Conservation (phyloP, 2,888 invertebrate species). For the Drosophila nigricruria region DNA sequence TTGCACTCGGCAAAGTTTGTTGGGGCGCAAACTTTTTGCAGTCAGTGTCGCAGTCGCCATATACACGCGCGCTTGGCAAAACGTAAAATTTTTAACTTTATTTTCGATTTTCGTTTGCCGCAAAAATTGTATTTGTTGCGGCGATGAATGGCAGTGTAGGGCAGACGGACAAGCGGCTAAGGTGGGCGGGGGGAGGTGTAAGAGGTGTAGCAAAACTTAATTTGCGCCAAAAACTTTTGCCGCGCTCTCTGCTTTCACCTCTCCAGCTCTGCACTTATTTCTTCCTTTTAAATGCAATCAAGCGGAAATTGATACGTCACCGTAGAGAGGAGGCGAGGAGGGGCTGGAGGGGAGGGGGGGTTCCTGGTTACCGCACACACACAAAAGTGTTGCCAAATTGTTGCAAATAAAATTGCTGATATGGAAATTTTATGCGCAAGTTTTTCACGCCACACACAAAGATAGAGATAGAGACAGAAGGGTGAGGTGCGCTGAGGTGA, state of each 20-base stretch:
- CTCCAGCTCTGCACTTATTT: conserved; percentile 10
- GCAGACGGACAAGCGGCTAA: neutral
- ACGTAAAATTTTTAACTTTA: conserved; percentile 77
- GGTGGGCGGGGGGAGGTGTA: neutral
- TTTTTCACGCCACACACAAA: conserved; percentile 50
- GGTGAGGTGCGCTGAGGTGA: conserved; percentile 2
- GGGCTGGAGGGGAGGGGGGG: no score
- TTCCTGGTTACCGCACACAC: conserved; percentile 12
- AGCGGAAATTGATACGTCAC: conserved; percentile 80
- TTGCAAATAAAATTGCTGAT: conserved; percentile 80
- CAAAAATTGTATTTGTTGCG: conserved; percentile 77
- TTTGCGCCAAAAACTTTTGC: conserved; percentile 71
- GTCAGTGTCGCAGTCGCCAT: conserved; percentile 51
- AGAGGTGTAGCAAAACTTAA: conserved; percentile 63
- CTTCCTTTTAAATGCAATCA: conserved; percentile 72
- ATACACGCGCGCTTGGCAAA: conserved; percentile 46
- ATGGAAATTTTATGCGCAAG: conserved; percentile 74
- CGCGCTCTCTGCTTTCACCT: conserved; percentile 32
- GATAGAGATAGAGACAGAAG: neutral
- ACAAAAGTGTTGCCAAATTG: conserved; percentile 78
- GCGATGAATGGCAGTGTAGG: conserved; percentile 39
- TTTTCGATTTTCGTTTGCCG: conserved; percentile 79
- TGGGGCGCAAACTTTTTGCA: conserved; percentile 62
- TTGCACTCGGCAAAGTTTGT: conserved; percentile 68
- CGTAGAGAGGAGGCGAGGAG: conserved; percentile 19